These are phyloP conservation scores for Apomyelois bistriatella DNA, from an alignment of 2,888 invertebrate genomes.

Conservation along the genomic window DNA sequence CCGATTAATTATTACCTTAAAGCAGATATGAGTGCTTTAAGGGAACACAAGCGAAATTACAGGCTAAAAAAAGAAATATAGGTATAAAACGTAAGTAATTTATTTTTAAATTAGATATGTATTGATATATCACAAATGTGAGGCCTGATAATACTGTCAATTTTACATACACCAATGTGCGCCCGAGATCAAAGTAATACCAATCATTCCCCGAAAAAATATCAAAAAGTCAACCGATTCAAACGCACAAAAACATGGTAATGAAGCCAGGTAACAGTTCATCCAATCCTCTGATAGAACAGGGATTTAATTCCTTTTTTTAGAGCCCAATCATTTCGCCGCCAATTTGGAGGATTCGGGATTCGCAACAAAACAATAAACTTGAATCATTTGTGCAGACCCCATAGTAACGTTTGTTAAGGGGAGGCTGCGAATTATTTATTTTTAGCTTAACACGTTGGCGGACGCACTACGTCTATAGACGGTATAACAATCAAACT, in stretches of 20 bases:
- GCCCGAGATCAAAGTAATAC: neutral
- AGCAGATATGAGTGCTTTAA: too few relatives aligned
- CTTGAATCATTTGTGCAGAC: conserved; percentile 65
- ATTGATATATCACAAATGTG: too few relatives aligned
- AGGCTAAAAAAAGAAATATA: too few relatives aligned
- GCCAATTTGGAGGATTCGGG: conserved; percentile 46
- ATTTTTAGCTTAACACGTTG: neutral
- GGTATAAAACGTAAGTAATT: too few relatives aligned
- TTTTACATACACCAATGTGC: too few relatives aligned
- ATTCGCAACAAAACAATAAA: conserved; percentile 57
- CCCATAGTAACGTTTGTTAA: conserved; percentile 45
- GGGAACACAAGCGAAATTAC: too few relatives aligned
- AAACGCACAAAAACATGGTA: conserved; percentile 8
- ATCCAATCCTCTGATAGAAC: conserved; percentile 4
- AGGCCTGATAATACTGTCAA: too few relatives aligned
- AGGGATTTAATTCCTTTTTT: conserved; percentile 19
- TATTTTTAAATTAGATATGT: too few relatives aligned
- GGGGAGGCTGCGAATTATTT: conserved; percentile 16
- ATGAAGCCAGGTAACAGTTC: conserved; percentile 2
- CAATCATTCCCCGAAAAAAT: conserved; percentile 27
- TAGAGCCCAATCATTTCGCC: conserved; percentile 21
- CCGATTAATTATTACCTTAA: too few relatives aligned
- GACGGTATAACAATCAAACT: too few relatives aligned
- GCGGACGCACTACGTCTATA: too few relatives aligned
- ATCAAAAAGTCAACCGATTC: neutral